Evolutionary conservation across 2,888 invertebrate genomes (phyloP).

Genomic region (Folsomia candida): DNA sequence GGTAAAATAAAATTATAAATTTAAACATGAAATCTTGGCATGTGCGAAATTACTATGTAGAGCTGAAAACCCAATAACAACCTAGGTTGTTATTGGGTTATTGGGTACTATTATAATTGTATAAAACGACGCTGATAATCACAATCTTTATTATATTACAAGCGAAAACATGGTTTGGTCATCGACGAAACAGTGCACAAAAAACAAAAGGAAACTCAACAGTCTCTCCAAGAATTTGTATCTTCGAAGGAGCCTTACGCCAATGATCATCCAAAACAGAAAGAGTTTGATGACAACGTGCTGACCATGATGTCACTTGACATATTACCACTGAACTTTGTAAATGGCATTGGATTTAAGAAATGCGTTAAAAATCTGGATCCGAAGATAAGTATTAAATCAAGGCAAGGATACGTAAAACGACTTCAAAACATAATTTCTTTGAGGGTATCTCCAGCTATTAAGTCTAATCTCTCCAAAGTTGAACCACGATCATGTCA

Average conservation of each 20-base stretch:
- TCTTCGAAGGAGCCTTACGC: background rate
- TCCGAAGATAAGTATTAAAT: background rate
- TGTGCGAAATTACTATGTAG: no score
- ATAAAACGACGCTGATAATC: no score
- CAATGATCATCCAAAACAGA: background rate
- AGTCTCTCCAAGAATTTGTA: background rate
- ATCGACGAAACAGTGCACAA: background rate
- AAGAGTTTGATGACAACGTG: background rate
- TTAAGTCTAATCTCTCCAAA: background rate
- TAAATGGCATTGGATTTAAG: conserved; percentile 5
- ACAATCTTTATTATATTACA: no score
- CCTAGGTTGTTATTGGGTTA: background rate
- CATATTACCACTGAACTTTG: conserved; percentile 9
- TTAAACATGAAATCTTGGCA: no score
- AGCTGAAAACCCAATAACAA: no score
- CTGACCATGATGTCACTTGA: conserved; percentile 1
- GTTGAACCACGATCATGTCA: conserved; percentile 4
- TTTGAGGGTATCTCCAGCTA: background rate
- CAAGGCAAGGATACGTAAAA: background rate
- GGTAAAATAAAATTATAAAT: background rate
- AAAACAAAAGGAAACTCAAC: background rate
- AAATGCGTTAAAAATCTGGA: background rate
- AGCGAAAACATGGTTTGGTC: no score
- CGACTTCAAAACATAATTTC: background rate
- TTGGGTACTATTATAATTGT: no score